Base-by-base conservation (phyloP, 2,113 vertebrate genomes). In the Monarcha castaneiventris region DNA sequence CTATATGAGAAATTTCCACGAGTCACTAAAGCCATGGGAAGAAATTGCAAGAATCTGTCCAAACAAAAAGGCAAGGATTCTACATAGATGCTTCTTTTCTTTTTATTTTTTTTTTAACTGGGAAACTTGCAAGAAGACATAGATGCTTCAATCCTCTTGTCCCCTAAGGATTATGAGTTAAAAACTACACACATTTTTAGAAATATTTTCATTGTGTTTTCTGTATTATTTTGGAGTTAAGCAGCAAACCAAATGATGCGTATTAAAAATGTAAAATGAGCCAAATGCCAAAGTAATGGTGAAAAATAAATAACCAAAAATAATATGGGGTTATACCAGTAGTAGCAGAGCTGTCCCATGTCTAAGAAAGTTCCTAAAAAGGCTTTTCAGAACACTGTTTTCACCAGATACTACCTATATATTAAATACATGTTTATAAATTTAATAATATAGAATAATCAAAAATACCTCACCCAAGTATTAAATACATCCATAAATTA, bases 1-100 rank as follows among this genome's bases (percentile, higher is more conserved):
- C 97, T 98, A 97, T 96, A 97, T 97, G 87, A 98, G 97, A 98
- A 98, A 98, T 98, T 98, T 98, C 97, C 97, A 87, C 84, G 73
- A 98, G 97, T 96, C 96, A 97, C 97, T 95, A 93, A 95, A 98
- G 97, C 96, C 96, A 82, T 97, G 98, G 97, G 97, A 98, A 98
- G 93, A 98, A 98, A 97, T 97, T 98, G 97, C 93, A 94, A 97
- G 97, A 97, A 97, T 98, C 95, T 97, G 88, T 96, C 94, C 90
- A 92, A 95, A 98, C 98, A 98, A 98, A 96, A 95, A 98, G 89
- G 80, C 94, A 97, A 97, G 80, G 96, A 97, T 97, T 97, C 92
- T 73, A 33, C 33, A n/a, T 29, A 54, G 48, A 52, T 30, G 2
- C 25, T 74, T 44, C 7, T 66, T 83, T 79, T 74, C 4, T n/a